Percentiles rank a stretch among this genome's conserved stretches.
Conservation (phyloP, 92 coral and sea anemone species). For the Umimayanthus kanabou region DNA sequence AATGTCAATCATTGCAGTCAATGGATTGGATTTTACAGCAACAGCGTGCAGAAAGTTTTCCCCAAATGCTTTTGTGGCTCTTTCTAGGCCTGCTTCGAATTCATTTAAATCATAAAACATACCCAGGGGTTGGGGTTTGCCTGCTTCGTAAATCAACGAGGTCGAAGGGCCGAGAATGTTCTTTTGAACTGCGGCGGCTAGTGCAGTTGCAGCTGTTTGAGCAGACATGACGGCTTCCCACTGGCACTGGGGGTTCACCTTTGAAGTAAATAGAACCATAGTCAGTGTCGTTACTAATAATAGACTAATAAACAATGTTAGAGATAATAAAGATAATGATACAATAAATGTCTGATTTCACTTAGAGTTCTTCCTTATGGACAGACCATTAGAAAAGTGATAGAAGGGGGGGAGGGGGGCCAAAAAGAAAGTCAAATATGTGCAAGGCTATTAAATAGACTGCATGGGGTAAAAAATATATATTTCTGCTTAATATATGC, state of each 20-base stretch:
- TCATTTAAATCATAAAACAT: constrained; percentile 87
- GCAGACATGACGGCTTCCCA: constrained; percentile 67
- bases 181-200: constrained; percentile 60
- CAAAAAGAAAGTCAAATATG: too few species aligned
- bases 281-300: background rate
- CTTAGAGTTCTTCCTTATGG: too few species aligned
- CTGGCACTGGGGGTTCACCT: background rate
- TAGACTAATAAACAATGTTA: too few species aligned
- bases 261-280: background rate
- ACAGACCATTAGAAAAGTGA: too few species aligned
- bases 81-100: constrained; percentile 75
- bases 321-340: too few species aligned
- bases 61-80: constrained; percentile 67
- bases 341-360: too few species aligned
- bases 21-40: constrained; percentile 81
- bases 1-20: constrained; percentile 68
- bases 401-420: too few species aligned
- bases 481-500: too few species aligned
- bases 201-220: constrained; percentile 66
- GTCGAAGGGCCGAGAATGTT: constrained; percentile 69
- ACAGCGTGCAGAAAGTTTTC: constrained; percentile 77
- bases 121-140: constrained; percentile 75
- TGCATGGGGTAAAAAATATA: too few species aligned
- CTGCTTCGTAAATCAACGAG: constrained; percentile 56
- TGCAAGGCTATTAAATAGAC: too few species aligned